These are phyloP conservation scores for Fregetta grallaria DNA, from an alignment of 2,113 vertebrate genomes.

Conservation along the genomic window DNA sequence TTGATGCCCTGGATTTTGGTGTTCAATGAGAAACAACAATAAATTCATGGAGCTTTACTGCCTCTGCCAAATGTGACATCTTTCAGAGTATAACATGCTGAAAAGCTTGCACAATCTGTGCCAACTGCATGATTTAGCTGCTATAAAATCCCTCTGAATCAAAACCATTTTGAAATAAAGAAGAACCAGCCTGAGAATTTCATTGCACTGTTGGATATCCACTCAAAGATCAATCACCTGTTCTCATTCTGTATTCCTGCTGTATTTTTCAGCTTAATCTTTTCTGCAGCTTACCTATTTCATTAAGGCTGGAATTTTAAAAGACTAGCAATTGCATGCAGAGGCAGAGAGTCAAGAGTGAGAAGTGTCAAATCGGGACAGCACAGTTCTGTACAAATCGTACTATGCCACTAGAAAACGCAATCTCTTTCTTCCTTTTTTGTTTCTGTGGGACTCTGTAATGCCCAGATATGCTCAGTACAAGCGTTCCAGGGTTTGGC, in stretches of 20 bases:
- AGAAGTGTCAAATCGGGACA: conserved; percentile 54
- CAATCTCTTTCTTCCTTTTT: conserved; percentile 45
- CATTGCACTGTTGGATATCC: conserved; percentile 76
- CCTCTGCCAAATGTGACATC: conserved; percentile 79
- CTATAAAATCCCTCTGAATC: conserved; percentile 79
- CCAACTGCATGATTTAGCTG: conserved; percentile 79
- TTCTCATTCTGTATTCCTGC: conserved; percentile 76
- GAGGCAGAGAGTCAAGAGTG: conserved; percentile 41
- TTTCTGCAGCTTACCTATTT: conserved; percentile 74
- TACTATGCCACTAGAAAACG: conserved; percentile 39
- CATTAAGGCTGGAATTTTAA: conserved; percentile 77
- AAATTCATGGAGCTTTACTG: conserved; percentile 75
- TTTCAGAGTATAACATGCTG: conserved; percentile 74
- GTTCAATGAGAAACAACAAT: conserved; percentile 49
- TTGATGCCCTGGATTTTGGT: conserved; percentile 47
- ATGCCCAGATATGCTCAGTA: background rate
- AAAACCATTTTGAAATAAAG: conserved; percentile 77
- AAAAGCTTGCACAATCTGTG: conserved; percentile 72
- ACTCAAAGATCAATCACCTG: conserved; percentile 80
- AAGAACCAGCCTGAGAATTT: conserved; percentile 79
- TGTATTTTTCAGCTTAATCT: conserved; percentile 80
- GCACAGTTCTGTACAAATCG: conserved; percentile 43
- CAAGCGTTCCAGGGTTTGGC: background rate
- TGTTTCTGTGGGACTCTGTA: background rate
- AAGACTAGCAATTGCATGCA: conserved; percentile 61